A percentile compares a stretch with the other conserved stretches of the same genome.
phyloP scores from a whole-genome alignment of 2,888 invertebrate species.

The Crocallis elinguaria region DNA sequence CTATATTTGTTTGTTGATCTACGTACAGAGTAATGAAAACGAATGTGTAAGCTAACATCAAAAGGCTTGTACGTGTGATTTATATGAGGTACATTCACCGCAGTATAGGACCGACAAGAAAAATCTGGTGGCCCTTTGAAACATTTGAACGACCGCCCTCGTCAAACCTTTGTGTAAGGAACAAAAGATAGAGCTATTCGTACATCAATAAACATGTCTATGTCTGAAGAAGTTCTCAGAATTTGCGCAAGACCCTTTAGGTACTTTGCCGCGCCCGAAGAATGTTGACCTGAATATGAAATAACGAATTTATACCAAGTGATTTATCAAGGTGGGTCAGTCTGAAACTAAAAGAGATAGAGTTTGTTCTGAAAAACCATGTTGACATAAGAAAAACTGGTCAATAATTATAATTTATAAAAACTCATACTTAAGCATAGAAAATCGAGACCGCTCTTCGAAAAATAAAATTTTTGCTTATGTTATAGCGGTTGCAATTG shows the following conservation, averaged over 20 bases:
- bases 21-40: background rate
- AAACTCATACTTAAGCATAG: too few species aligned
- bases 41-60: conserved; percentile 21
- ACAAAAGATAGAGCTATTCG: conserved; percentile 45
- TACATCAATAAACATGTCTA: conserved; percentile 50
- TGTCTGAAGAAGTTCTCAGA: conserved; percentile 54
- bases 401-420: too few species aligned
- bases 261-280: conserved; percentile 37
- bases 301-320: too few species aligned
- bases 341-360: too few species aligned
- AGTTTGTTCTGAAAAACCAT: too few species aligned
- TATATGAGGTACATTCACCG: conserved; percentile 27
- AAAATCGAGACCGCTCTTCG: too few species aligned
- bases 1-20: too few species aligned
- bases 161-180: conserved; percentile 41
- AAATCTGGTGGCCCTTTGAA: conserved; percentile 50
- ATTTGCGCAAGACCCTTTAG: conserved; percentile 36
- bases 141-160: conserved; percentile 45
- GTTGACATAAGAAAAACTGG: too few species aligned
- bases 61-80: conserved; percentile 24
- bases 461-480: too few species aligned
- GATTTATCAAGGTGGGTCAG: too few species aligned
- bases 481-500: too few species aligned
- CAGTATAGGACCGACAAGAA: conserved; percentile 41
- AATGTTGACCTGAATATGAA: conserved; percentile 36